Evolutionary conservation across 2,888 invertebrate species (phyloP).

Genomic region (Epinotia nisella): DNA sequence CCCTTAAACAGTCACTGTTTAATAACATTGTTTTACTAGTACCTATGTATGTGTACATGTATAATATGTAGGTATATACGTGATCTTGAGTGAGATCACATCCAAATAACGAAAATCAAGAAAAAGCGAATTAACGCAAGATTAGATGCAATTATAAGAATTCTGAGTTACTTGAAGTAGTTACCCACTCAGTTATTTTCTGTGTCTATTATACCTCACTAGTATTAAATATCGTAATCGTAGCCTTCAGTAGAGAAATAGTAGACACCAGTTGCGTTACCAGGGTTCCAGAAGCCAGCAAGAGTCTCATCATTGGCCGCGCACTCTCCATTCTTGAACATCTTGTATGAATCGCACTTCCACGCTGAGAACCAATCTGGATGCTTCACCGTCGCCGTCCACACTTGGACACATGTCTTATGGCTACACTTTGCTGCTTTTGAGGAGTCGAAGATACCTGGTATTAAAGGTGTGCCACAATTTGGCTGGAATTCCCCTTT

Average conservation of each 20-base stretch:
- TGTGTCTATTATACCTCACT: too few relatives aligned
- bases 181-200: not conserved
- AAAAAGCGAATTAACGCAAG: too few relatives aligned
- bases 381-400: conserved; percentile 68
- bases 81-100: too few relatives aligned
- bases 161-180: too few relatives aligned
- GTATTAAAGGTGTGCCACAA: conserved; percentile 72
- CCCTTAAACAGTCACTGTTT: too few relatives aligned
- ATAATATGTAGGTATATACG: too few relatives aligned
- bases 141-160: too few relatives aligned
- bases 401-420: conserved; percentile 69
- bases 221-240: conserved; percentile 45
- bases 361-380: conserved; percentile 66
- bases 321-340: conserved; percentile 65
- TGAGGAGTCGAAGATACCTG: conserved; percentile 68
- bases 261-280: conserved; percentile 70
- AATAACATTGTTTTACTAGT: too few relatives aligned
- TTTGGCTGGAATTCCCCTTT: conserved; percentile 84
- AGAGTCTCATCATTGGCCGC: conserved; percentile 60
- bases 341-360: conserved; percentile 69
- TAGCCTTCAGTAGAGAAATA: conserved; percentile 71
- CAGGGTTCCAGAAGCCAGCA: conserved; percentile 75
- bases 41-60: too few relatives aligned
- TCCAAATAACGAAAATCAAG: too few relatives aligned
- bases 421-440: conserved; percentile 76